Percentiles rank a stretch among this genome's conserved stretches.
phyloP scores from a whole-genome alignment of 1,140 invertebrate species.

The Heliconius himera region DNA sequence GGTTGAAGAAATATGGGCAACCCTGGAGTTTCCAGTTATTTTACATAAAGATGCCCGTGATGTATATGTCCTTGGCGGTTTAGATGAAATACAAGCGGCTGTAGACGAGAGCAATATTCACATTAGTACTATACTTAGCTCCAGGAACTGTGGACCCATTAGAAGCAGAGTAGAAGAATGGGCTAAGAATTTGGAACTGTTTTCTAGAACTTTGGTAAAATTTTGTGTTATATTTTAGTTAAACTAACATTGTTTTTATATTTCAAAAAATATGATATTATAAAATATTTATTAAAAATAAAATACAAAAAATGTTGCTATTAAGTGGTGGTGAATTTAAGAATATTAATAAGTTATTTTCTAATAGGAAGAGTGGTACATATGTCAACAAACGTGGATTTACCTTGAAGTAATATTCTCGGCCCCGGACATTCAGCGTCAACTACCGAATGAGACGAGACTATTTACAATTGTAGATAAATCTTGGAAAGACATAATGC shows the following conservation, averaged over 20 bases:
- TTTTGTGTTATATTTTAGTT: not conserved
- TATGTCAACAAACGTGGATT: slow-evolving; percentile 92
- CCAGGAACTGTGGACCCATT: slow-evolving; percentile 91
- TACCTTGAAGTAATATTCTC: slow-evolving; percentile 94
- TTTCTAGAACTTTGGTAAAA: slow-evolving; percentile 88
- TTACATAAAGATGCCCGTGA: slow-evolving; percentile 91
- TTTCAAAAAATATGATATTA: not conserved
- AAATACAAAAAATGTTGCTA: not conserved
- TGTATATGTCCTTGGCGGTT: slow-evolving; percentile 89
- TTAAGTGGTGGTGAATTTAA: too few relatives aligned
- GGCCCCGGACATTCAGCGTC: slow-evolving; percentile 94
- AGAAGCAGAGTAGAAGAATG: slow-evolving; percentile 91
- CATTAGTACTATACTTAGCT: slow-evolving; percentile 92
- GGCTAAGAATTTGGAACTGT: slow-evolving; percentile 87
- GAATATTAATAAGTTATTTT: not conserved
- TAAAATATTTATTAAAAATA: not conserved
- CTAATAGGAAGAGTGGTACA: slow-evolving; percentile 90
- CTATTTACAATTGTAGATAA: slow-evolving; percentile 93
- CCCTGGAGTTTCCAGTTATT: slow-evolving; percentile 89
- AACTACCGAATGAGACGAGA: slow-evolving; percentile 92
- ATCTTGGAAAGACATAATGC: slow-evolving; percentile 93
- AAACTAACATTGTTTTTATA: too few relatives aligned
- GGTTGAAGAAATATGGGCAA: slow-evolving; percentile 92
- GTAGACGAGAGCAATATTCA: slow-evolving; percentile 94
- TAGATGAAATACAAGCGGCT: slow-evolving; percentile 91